phyloP scores from a whole-genome alignment of 2,797 vertebrate genomes.

The Danio jaintianensis region DNA sequence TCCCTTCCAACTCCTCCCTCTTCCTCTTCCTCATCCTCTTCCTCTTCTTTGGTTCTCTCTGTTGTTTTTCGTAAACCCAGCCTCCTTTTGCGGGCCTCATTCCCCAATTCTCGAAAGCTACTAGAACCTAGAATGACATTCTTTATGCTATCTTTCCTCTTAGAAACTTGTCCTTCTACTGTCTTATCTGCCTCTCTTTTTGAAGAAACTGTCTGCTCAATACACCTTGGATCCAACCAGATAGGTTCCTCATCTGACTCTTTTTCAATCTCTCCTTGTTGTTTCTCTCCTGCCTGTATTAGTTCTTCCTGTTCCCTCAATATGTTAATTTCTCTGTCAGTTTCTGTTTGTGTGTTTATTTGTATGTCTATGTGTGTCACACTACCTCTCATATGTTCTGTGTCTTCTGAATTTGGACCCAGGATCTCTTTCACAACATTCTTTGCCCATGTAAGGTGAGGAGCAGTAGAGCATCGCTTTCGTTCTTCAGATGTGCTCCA shows the following conservation, averaged over 20 bases:
- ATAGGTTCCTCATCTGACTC: slow-evolving; percentile 14
- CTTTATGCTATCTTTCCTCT: slow-evolving; percentile 27
- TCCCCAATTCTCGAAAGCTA: slow-evolving; percentile 74
- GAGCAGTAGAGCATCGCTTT: slow-evolving; percentile 75
- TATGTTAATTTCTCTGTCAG: slow-evolving; percentile 9
- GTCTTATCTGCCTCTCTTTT: slow-evolving; percentile 45
- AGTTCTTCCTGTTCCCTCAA: slow-evolving; percentile 18
- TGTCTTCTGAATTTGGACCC: slow-evolving; percentile 65
- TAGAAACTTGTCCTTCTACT: slow-evolving; percentile 20
- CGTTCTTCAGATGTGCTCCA: slow-evolving; percentile 69
- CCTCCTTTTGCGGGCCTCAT: slow-evolving; percentile 66
- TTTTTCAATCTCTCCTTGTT: slow-evolving; percentile 13
- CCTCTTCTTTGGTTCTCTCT: slow-evolving; percentile 66
- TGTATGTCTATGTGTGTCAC: slow-evolving; percentile 65
- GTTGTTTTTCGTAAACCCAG: slow-evolving; percentile 73
- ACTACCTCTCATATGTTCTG: slow-evolving; percentile 46
- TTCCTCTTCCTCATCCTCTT: slow-evolving; percentile 54
- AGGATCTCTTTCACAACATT: slow-evolving; percentile 75
- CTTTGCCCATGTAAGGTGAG: slow-evolving; percentile 81
- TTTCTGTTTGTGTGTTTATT: slow-evolving; percentile 62
- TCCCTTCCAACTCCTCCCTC: slow-evolving; percentile 72
- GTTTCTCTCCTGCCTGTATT: slow-evolving; percentile 23
- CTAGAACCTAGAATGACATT: slow-evolving; percentile 52
- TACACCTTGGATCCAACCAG: slow-evolving; percentile 25
- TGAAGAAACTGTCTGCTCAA: slow-evolving; percentile 35